These are phyloP conservation scores for Ibycter americanus DNA, from an alignment of 2,797 vertebrate genomes.

Conservation along the genomic window DNA sequence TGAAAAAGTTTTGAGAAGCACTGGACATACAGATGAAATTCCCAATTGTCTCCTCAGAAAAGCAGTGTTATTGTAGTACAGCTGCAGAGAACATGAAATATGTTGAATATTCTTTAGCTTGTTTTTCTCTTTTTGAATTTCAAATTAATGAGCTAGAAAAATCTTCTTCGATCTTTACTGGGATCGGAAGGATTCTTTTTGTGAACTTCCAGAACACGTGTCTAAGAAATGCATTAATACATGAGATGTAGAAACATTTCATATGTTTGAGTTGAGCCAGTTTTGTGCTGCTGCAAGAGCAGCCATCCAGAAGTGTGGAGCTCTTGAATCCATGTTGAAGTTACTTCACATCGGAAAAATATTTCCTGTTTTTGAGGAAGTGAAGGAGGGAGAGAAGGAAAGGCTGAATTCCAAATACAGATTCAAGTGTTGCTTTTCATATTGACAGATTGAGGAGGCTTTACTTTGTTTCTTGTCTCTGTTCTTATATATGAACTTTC, in stretches of 20 bases:
- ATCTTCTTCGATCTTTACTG: background rate
- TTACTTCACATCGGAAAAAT: background rate
- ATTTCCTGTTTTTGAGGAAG: background rate
- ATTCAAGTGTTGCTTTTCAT: background rate
- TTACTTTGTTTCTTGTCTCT: background rate
- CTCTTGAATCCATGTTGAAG: background rate
- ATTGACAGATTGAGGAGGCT: background rate
- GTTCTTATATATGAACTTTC: background rate
- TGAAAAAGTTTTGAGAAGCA: background rate
- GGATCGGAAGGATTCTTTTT: background rate
- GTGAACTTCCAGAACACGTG: background rate
- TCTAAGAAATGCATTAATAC: background rate
- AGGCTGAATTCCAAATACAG: background rate
- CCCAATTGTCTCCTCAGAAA: background rate
- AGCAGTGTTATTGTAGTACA: background rate
- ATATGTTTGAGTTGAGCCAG: background rate
- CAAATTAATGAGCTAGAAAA: background rate
- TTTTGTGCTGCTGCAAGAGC: background rate
- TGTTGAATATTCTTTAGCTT: background rate
- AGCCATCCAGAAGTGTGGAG: background rate
- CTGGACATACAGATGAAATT: background rate
- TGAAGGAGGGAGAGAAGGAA: background rate
- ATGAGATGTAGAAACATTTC: fast-evolving
- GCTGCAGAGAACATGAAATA: background rate
- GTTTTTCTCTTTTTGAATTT: background rate